Conservation (phyloP, 2,888 invertebrate species). For the Bombylius major region DNA sequence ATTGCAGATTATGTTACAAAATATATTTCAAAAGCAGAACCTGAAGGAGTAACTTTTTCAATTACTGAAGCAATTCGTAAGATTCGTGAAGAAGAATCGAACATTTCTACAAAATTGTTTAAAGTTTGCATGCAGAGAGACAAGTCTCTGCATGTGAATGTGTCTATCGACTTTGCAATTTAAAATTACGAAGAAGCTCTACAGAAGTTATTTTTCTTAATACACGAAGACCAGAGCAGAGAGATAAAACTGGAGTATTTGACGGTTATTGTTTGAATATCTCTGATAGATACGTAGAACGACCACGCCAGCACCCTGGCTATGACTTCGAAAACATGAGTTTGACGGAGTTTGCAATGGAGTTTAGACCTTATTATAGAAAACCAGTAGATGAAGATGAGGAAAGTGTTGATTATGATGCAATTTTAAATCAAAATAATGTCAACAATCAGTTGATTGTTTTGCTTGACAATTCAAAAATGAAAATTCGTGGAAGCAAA, state of each 20-base stretch:
- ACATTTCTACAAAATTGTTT: slow-evolving; percentile 19
- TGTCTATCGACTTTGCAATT: slow-evolving; percentile 3
- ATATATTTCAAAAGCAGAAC: slow-evolving; percentile 11
- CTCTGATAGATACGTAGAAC: slow-evolving; percentile 11
- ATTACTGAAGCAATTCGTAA: slow-evolving; percentile 16
- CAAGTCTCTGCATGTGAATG: slow-evolving; percentile 23
- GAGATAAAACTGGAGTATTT: slow-evolving; percentile 5
- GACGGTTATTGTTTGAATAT: slow-evolving; percentile 12
- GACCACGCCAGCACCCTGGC: neutral
- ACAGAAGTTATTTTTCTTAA: slow-evolving; percentile 15
- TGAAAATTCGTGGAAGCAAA: no score
- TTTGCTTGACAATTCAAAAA: no score
- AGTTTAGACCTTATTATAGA: no score
- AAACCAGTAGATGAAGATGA: no score
- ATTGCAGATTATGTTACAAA: slow-evolving; percentile 16
- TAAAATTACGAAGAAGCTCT: slow-evolving; percentile 14
- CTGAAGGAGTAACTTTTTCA: neutral
- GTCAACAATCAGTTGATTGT: no score
- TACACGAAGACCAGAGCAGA: slow-evolving; percentile 18
- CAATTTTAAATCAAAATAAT: no score
- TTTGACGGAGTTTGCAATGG: no score
- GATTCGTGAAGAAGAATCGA: slow-evolving; percentile 15
- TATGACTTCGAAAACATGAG: no score
- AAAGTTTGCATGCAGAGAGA: slow-evolving; percentile 21
- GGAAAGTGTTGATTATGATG: no score